Conservation (phyloP, 2,888 invertebrate genomes). For the Melinaea menophilus region DNA sequence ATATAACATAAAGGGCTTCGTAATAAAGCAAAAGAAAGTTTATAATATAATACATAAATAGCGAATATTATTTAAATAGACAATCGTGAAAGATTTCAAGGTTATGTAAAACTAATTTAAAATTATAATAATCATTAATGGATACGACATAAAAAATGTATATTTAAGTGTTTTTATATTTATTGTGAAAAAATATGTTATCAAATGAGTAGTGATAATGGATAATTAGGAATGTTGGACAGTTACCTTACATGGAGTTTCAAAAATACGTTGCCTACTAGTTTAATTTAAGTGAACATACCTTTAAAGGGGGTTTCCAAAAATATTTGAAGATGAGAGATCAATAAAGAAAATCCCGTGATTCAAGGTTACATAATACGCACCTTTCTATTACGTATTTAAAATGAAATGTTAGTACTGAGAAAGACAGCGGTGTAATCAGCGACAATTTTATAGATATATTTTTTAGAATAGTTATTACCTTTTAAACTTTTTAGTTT, state of each 20-base stretch:
- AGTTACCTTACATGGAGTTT: background rate
- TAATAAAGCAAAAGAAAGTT: too few relatives aligned
- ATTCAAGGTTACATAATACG: conserved; percentile 78
- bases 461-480: conserved; percentile 50
- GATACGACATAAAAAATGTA: too few relatives aligned
- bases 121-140: too few relatives aligned
- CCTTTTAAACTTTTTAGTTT: conserved; percentile 67
- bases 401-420: conserved; percentile 47
- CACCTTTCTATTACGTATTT: conserved; percentile 54
- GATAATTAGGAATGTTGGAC: background rate
- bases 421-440: conserved; percentile 26
- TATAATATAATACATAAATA: too few relatives aligned
- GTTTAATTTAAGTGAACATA: conserved; percentile 11
- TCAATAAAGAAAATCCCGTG: conserved; percentile 72
- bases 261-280: conserved; percentile 1
- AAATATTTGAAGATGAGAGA: conserved; percentile 44
- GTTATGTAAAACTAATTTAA: too few relatives aligned
- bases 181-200: too few relatives aligned
- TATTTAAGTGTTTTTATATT: too few relatives aligned
- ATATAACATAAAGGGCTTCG: too few relatives aligned
- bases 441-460: conserved; percentile 17
- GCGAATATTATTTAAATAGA: too few relatives aligned
- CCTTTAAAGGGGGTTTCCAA: conserved; percentile 21
- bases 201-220: too few relatives aligned
- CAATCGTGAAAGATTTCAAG: too few relatives aligned